Evolutionary conservation across 1,140 invertebrate genomes (phyloP), one percentile per base, ranked within the genome.

Genomic region (Drosophila gunungcola): DNA sequence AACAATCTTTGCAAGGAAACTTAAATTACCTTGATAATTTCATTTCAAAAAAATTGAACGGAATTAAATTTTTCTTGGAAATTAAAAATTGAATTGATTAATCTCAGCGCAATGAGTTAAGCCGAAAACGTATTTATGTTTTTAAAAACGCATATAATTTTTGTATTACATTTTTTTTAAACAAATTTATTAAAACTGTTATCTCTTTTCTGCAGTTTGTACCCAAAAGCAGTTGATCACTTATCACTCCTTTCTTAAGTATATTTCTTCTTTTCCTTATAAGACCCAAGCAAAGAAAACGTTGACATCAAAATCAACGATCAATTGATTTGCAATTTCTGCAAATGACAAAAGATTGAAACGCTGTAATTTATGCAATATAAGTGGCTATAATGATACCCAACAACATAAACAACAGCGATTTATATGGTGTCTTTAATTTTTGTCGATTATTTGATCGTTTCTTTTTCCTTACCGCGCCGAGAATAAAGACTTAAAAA

Each of bases 341-440:
- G 52, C 82, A 82, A 84, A 69, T 89, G 84, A 70, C 70, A 83
- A 79, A 63, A 49, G 39, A 68, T 42, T 12, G 74, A 81, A 75
- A 58, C 74, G 77, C 85, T 70, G 67, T 78, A 90, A 90, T 89
- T 89, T 90, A 89, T 90, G 85, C 85, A 81, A 81, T 80, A 85
- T 85, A 75, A 89, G 73, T 80, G 85, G 76, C 61, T 39, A 74
- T 88, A 83, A 89, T 89, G 61, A 80, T 62, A 61, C 73, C 21
- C 39, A 76, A 32, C 5, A 51, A 55, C 52, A 63, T 46, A 56
- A 78, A 76, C 69, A 49, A 62, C 55, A 38, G 42, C 61, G 57
- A 82, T 63, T 52, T 46, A 46, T 67, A 74, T 83, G 67, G 76
- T 64, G 73, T 61, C 54, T 74, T 68, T 69, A 70, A 56, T 70